A percentile compares a stretch with the other conserved stretches of the same genome.
These are phyloP conservation scores for Erebia aethiops DNA, from an alignment of 2,888 invertebrate species.

Conservation along the genomic window DNA sequence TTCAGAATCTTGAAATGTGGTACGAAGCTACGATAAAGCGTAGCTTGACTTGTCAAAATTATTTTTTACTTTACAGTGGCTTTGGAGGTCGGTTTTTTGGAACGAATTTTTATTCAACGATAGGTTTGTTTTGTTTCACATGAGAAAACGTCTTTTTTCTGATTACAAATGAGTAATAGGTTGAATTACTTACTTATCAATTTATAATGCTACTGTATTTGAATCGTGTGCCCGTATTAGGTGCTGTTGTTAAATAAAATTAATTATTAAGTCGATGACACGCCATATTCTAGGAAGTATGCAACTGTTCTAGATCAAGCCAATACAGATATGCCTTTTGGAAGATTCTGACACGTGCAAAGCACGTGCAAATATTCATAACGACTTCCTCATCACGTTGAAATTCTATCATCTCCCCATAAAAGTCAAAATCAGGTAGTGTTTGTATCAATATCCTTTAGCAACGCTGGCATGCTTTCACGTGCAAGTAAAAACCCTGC, in stretches of 20 bases:
- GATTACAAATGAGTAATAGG: constrained; percentile 18
- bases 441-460: constrained; percentile 1
- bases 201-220: constrained; percentile 12
- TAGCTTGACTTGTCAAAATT: too few species aligned
- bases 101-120: too few species aligned
- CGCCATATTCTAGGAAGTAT: constrained; percentile 52
- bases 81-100: too few species aligned
- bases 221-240: constrained; percentile 44
- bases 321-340: constrained; percentile 34
- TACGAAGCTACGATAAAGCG: too few species aligned
- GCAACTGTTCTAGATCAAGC: constrained; percentile 14
- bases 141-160: neutral
- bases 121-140: neutral
- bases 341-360: constrained; percentile 37
- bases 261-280: constrained; percentile 48
- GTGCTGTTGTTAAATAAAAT: constrained; percentile 43
- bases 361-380: constrained; percentile 41
- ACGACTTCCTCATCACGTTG: constrained; percentile 35
- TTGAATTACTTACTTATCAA: constrained; percentile 18
- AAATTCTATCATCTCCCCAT: constrained; percentile 17
- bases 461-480: neutral
- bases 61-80: too few species aligned
- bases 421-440: constrained; percentile 17
- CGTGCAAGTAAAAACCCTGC: neutral
- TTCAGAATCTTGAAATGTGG: too few species aligned